phyloP scores from a whole-genome alignment of 2,888 invertebrate genomes.

The Glaucopsyche alexis region DNA sequence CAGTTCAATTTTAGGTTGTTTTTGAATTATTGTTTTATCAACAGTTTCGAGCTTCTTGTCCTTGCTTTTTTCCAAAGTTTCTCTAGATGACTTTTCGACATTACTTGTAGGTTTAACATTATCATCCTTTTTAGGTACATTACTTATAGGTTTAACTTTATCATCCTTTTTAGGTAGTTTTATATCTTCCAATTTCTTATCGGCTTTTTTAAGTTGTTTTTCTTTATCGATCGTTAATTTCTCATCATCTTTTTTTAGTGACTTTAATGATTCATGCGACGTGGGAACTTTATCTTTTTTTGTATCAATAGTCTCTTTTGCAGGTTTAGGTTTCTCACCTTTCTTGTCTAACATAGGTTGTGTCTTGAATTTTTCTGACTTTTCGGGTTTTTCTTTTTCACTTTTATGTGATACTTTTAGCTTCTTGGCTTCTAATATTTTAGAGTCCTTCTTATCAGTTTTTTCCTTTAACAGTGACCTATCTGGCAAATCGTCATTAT shows the following conservation, averaged over 20 bases:
- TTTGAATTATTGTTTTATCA: slow-evolving; percentile 20
- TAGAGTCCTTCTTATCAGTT: neutral
- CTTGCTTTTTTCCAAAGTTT: slow-evolving; percentile 24
- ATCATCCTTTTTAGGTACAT: slow-evolving; percentile 32
- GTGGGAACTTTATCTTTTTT: neutral
- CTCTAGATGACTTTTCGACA: slow-evolving; percentile 23
- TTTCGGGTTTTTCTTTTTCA: slow-evolving; percentile 1
- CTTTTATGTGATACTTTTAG: neutral
- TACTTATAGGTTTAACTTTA: slow-evolving; percentile 29
- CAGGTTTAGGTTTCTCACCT: neutral
- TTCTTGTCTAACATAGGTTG: neutral
- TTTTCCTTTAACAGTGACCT: neutral
- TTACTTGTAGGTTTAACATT: slow-evolving; percentile 30
- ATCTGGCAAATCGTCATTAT: neutral
- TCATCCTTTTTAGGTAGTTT: slow-evolving; percentile 31
- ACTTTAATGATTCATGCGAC: neutral
- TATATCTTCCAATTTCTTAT: slow-evolving; percentile 32
- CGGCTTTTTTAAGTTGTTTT: slow-evolving; percentile 31
- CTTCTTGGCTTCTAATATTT: neutral
- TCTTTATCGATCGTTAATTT: slow-evolving; percentile 12
- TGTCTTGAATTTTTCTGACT: neutral
- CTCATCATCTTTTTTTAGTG: slow-evolving; percentile 21
- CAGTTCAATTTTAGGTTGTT: slow-evolving; percentile 2
- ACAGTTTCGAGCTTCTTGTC: slow-evolving; percentile 30
- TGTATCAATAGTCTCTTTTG: neutral